A percentile compares a stretch with the other conserved stretches of the same genome.
These are phyloP conservation scores for Heliconius congener DNA, from an alignment of 1,140 invertebrate genomes.

Conservation along the genomic window DNA sequence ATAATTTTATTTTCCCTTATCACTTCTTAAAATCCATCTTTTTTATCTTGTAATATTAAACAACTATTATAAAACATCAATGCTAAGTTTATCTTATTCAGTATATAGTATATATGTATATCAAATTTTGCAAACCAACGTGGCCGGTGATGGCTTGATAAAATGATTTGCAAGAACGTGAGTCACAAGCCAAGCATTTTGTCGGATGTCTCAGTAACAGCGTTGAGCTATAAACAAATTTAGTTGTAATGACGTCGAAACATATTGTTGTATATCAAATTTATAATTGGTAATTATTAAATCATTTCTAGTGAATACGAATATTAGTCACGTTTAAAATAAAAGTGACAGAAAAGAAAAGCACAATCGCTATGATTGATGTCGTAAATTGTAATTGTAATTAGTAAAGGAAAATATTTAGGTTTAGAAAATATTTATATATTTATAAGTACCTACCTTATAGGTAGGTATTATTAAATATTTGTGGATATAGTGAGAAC, in stretches of 20 bases:
- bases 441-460: no score
- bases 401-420: no score
- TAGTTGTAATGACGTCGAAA: background rate
- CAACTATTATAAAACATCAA: background rate
- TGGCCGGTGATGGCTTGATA: background rate
- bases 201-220: constrained; percentile 22
- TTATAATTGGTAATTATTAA: background rate
- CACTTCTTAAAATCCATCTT: background rate
- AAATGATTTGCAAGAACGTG: constrained; percentile 13
- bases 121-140: background rate
- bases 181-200: constrained; percentile 24
- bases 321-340: background rate
- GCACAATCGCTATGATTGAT: no score
- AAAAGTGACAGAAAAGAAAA: background rate
- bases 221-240: constrained; percentile 25
- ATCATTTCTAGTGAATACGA: background rate
- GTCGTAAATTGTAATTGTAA: no score
- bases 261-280: background rate
- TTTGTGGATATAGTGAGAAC: no score
- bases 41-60: background rate
- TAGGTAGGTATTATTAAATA: no score
- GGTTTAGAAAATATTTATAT: no score
- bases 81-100: background rate
- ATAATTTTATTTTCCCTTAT: background rate
- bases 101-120: background rate